A percentile compares a stretch with the other conserved stretches of the same genome.
Evolutionary conservation across 2,888 invertebrate species (phyloP).

Genomic region (Dilophus febrilis): DNA sequence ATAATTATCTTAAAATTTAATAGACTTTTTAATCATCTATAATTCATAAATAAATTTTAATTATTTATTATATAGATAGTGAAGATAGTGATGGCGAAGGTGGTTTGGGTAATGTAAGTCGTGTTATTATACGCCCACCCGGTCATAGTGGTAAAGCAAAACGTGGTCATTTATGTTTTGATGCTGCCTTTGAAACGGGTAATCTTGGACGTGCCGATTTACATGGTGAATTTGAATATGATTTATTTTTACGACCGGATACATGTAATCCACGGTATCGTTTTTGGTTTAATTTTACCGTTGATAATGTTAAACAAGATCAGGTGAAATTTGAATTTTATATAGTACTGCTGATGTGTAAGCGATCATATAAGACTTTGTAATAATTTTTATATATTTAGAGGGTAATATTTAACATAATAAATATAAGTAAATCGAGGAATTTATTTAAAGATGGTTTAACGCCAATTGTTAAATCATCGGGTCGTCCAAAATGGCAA

Average conservation of each 20-base stretch:
- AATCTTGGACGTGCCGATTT: conserved; percentile 92
- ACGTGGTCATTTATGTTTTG: conserved; percentile 89
- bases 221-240: conserved; percentile 87
- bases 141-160: conserved; percentile 91
- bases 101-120: conserved; percentile 81
- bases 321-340: conserved; percentile 36
- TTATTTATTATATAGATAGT: conserved; percentile 41
- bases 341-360: too few relatives aligned
- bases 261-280: conserved; percentile 85
- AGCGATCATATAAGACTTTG: too few relatives aligned
- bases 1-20: too few relatives aligned
- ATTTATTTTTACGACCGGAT: conserved; percentile 88
- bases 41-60: too few relatives aligned
- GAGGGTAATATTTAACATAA: conserved; percentile 88
- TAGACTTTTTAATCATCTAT: too few relatives aligned
- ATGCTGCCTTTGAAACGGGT: conserved; percentile 93
- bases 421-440: conserved; percentile 85
- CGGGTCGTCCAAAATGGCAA: conserved; percentile 81
- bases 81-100: conserved; percentile 89
- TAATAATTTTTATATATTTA: neutral
- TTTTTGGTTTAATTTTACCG: conserved; percentile 97
- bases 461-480: conserved; percentile 87
- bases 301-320: conserved; percentile 85
- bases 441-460: conserved; percentile 78
- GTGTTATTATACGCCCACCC: conserved; percentile 71